Evolutionary conservation across 1,140 invertebrate genomes (phyloP).

Genomic region (Sipha flava): DNA sequence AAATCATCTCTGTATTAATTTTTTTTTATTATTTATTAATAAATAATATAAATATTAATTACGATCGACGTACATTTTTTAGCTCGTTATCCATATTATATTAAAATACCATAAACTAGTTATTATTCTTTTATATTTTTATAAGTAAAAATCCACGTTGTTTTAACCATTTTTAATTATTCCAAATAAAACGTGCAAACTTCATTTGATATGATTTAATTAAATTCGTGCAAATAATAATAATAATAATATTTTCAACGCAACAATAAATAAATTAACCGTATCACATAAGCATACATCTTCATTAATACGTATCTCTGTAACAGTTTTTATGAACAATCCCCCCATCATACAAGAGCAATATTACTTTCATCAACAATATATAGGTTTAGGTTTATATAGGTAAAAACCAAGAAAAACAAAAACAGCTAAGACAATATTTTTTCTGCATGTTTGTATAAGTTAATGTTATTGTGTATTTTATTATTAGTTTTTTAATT

Average conservation of each 20-base stretch:
- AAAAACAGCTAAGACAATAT: background rate
- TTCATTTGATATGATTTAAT: slow-evolving; percentile 27
- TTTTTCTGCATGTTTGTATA: background rate
- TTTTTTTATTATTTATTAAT: background rate
- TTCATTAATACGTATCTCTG: background rate
- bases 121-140: background rate
- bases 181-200: slow-evolving; percentile 18
- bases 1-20: no score
- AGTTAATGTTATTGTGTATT: background rate
- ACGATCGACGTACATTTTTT: no score
- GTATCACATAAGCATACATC: slow-evolving; percentile 18
- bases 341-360: background rate
- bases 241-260: slow-evolving; percentile 5
- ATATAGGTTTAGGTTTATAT: background rate
- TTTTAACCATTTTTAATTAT: slow-evolving; percentile 5
- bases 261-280: slow-evolving; percentile 3
- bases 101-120: background rate
- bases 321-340: background rate
- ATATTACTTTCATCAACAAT: background rate
- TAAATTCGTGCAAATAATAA: slow-evolving; percentile 31
- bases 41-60: no score
- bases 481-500: background rate
- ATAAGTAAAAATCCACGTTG: background rate
- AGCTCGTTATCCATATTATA: background rate
- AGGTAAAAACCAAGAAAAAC: background rate